Evolutionary conservation across 2,888 invertebrate genomes (phyloP).

Genomic region (Bembecia ichneumoniformis): DNA sequence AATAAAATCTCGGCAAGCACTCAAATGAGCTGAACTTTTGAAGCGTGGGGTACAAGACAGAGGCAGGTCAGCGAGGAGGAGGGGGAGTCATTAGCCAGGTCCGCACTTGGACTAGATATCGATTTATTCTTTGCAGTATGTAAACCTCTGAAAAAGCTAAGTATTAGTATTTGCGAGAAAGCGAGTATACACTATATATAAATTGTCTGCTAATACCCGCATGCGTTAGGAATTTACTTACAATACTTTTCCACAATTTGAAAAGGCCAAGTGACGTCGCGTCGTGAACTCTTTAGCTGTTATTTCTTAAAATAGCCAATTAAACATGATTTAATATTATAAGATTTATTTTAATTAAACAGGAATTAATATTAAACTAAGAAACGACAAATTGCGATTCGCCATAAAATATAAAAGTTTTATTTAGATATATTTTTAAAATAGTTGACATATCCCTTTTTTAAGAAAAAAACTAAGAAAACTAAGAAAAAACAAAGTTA

Average conservation of each 20-base stretch:
- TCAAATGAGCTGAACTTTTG: constrained; percentile 72
- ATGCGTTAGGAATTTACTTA: constrained; percentile 12
- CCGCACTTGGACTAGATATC: constrained; percentile 22
- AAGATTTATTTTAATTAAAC: too few relatives aligned
- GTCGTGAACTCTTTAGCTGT: too few relatives aligned
- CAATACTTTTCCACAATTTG: not conserved
- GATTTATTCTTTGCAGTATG: not conserved
- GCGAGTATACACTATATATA: constrained; percentile 13
- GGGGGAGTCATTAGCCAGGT: constrained; percentile 53
- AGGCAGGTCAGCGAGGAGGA: constrained; percentile 57
- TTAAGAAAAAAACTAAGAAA: too few relatives aligned
- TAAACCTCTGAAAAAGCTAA: not conserved
- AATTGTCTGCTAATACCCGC: constrained; percentile 6
- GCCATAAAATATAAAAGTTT: too few relatives aligned
- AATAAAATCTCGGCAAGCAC: constrained; percentile 70
- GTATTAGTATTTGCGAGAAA: constrained; percentile 46
- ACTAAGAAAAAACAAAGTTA: too few relatives aligned
- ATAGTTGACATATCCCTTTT: too few relatives aligned
- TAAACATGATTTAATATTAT: too few relatives aligned
- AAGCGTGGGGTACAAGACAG: constrained; percentile 68
- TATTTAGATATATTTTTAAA: too few relatives aligned
- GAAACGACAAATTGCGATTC: too few relatives aligned
- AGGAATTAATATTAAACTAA: too few relatives aligned
- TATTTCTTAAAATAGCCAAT: too few relatives aligned
- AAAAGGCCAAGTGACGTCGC: too few relatives aligned